Evolutionary conservation across 2,797 vertebrate genomes (phyloP), one percentile per base, ranked within the genome.

Genomic region (Neomorphus geoffroyi): DNA sequence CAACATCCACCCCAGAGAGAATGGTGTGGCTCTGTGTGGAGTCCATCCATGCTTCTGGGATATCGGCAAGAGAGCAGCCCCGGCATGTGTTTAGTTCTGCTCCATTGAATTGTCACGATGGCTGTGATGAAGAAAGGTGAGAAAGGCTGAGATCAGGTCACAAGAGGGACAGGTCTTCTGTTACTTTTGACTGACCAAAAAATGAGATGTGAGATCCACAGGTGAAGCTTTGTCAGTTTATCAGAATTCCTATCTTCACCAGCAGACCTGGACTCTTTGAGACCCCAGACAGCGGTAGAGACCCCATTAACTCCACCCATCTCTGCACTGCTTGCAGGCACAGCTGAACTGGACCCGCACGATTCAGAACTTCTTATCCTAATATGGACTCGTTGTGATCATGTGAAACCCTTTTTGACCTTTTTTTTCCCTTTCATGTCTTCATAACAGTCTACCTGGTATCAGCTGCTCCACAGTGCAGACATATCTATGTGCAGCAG

Each of bases 401-500:
- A n/a, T 2, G 3, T 15, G 14, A 71, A 91, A 80, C 4, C 27
- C 13, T 64, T 48, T 64, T 19, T 66, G 35, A 35, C 48, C 28
- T 33, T 26, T 75, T 19, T 85, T 94, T 85, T 60, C 18, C 16
- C 10, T 58, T 85, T 30, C 16, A 10, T 27, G 8, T 43, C 35
- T 78, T 78, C 33, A 13, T 19, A 22, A 33, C 15, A 43, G 43
- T 43, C 24, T 43, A 18, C 48, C 15, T 27, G 12, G 26, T 21
- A 33, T 33, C 60, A 92, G n/a, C 32, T 60, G 30, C 41, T 71
- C 27, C 30, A 51, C 17, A 26, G 0, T 18, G 53, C 9, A 13
- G 23, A 18, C 0, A 0, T 14, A 10, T 15, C 6, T 13, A 3
- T 26, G 22, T 14, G 8, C 57, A 70, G 27, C 3, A 37, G 41